A percentile compares a stretch with the other conserved stretches of the same genome.
phyloP scores from a whole-genome alignment of 2,113 vertebrate genomes.

The Chlamydotis undulata region DNA sequence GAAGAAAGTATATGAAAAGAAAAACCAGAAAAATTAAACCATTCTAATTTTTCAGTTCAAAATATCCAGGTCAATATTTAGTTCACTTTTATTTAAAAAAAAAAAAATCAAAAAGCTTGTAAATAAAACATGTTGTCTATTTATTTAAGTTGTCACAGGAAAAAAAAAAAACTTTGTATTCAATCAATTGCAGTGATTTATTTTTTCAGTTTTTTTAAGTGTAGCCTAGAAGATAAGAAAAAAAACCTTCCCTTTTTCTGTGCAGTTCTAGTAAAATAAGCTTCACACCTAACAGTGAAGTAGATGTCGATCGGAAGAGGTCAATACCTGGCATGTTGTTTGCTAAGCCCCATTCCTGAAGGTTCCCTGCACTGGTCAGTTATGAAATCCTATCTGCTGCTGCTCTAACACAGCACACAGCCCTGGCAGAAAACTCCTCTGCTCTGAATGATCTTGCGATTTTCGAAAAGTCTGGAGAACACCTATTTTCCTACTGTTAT shows the following conservation, averaged over 20 bases:
- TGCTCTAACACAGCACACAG: background rate
- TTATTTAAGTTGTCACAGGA: background rate
- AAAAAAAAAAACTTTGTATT: background rate
- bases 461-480: background rate
- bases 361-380: background rate
- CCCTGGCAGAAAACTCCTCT: background rate
- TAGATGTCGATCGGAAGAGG: background rate
- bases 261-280: background rate
- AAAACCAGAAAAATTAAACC: background rate
- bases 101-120: background rate
- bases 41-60: background rate
- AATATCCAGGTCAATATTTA: background rate
- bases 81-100: background rate
- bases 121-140: background rate
- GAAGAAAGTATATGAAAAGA: background rate
- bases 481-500: background rate
- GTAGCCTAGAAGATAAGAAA: background rate
- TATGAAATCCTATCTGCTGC: background rate
- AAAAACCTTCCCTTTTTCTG: background rate
- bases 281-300: background rate
- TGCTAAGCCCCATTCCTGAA: background rate
- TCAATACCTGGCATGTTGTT: background rate
- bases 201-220: background rate
- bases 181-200: background rate
- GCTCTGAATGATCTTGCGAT: background rate